Percentiles rank a stretch among this genome's conserved stretches.
Evolutionary conservation across 2,888 invertebrate species (phyloP).

Genomic region (Baccha elongata): DNA sequence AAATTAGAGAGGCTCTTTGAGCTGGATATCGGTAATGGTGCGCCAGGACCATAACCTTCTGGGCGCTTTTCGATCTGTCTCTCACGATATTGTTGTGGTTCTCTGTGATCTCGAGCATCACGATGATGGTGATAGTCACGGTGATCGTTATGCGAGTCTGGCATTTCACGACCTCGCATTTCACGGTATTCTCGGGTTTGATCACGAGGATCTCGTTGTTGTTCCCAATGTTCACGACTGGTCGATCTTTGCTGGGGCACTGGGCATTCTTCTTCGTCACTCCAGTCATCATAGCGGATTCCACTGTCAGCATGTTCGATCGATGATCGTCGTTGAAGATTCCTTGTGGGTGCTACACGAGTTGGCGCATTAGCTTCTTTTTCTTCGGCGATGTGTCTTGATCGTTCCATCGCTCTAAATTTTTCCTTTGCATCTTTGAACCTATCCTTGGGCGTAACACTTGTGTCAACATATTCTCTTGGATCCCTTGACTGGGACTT

Average conservation of each 20-base stretch:
- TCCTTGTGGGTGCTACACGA: constrained; percentile 58
- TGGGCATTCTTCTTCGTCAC: constrained; percentile 78
- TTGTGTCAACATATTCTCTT: constrained; percentile 59
- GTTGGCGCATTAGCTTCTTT: constrained; percentile 66
- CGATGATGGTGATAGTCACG: constrained; percentile 65
- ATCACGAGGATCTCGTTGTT: constrained; percentile 62
- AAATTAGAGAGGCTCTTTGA: constrained; percentile 80
- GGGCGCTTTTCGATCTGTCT: constrained; percentile 48
- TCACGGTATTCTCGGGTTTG: constrained; percentile 65
- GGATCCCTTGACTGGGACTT: constrained; percentile 66
- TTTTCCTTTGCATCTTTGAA: constrained; percentile 94
- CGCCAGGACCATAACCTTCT: constrained; percentile 54
- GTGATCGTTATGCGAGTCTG: constrained; percentile 47
- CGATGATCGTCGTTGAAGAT: constrained; percentile 76
- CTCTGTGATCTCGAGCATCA: constrained; percentile 75
- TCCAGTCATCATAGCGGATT: constrained; percentile 79
- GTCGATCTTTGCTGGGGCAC: constrained; percentile 76
- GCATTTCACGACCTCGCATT: constrained; percentile 53
- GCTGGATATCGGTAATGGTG: constrained; percentile 74
- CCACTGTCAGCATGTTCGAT: constrained; percentile 75
- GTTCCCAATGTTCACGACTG: constrained; percentile 75
- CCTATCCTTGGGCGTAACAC: constrained; percentile 88
- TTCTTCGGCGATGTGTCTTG: constrained; percentile 84
- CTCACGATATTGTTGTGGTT: constrained; percentile 76
- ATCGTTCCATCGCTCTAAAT: constrained; percentile 88